Evolutionary conservation across 2,888 invertebrate genomes (phyloP).

Genomic region (Coelopa pilipes): DNA sequence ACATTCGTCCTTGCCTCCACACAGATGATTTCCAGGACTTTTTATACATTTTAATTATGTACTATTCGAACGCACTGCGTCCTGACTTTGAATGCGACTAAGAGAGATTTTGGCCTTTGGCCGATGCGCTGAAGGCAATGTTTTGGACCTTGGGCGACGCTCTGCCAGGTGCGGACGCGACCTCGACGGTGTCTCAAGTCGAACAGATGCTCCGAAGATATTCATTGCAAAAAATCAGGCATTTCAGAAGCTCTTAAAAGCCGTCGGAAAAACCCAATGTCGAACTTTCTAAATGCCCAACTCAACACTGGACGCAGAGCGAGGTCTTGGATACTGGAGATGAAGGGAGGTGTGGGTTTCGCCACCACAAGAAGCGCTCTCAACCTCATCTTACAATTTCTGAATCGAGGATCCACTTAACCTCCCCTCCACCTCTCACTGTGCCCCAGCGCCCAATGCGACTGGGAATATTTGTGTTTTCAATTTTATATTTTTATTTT

Average conservation of each 20-base stretch:
- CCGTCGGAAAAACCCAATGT: no score
- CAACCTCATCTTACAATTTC: conserved; percentile 47
- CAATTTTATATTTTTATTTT: neutral
- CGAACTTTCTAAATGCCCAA: no score
- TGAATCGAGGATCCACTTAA: conserved; percentile 36
- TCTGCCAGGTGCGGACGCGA: no score
- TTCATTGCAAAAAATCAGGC: no score
- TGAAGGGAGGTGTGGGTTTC: conserved; percentile 39
- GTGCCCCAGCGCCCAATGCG: no score
- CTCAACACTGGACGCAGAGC: neutral
- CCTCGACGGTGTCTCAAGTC: no score
- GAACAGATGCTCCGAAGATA: no score
- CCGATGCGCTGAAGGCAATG: neutral
- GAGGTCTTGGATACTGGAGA: conserved; percentile 16
- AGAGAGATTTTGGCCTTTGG: neutral
- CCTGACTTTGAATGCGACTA: no score
- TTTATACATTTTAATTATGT: conserved; percentile 17
- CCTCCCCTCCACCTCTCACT: no score
- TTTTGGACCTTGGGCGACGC: no score
- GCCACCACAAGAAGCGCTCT: conserved; percentile 46
- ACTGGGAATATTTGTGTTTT: neutral
- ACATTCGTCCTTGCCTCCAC: conserved; percentile 10
- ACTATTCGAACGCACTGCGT: no score
- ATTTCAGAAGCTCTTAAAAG: no score
- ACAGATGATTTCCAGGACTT: conserved; percentile 1